Base-by-base conservation (phyloP, 30 jellyfish, hydroid and myxozoan species). In the Pelagia noctiluca region DNA sequence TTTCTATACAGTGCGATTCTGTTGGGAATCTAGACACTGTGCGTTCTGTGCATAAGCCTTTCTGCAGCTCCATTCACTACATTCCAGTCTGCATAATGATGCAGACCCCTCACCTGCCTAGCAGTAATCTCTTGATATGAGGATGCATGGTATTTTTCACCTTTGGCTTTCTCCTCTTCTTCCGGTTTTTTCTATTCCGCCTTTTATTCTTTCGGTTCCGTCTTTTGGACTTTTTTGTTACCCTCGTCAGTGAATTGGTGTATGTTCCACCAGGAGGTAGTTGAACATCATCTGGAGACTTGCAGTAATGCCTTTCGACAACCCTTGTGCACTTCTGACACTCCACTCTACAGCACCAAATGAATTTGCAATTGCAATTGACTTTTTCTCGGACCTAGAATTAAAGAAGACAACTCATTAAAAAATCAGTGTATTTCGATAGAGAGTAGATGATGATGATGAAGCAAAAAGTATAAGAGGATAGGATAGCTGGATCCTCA, bases 341-440 rank as follows among this genome's bases (percentile, higher is more conserved):
- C 79, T 77, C 86, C 10, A 90, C 97, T 48, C 72, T 76, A 60
- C 97, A 90, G 49, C 97, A 90, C 97, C 97, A 90, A 18, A 81
- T 71, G 33, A 90, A 90, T 31, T 70, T 68, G 83, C 97, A 90
- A 35, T 90, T 48, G 47, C 97, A 90, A 61, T 90, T 90, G 32
- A 50, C 82, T 36, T 35, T 89, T 26, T 71, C 96, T 50, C 63
- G 53, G 35, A 89, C 97, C 97, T 89, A 31, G 13, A 46, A 26
- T 19, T 31, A 70, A 60, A 60, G 11, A 32, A 77, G 8, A 35
- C 33, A 24, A 33, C 60, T 5, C 8, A 42, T 42, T 42, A 42
- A 5, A 42, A 8, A 42, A 5, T 42, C 16, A 42, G 12, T 42
- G 57, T 16, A n/a, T n/a, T n/a, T n/a, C n/a, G n/a, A n/a, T n/a